Evolutionary conservation across 2,888 invertebrate genomes (phyloP).

Genomic region (Xanthorhoe spadicearia): DNA sequence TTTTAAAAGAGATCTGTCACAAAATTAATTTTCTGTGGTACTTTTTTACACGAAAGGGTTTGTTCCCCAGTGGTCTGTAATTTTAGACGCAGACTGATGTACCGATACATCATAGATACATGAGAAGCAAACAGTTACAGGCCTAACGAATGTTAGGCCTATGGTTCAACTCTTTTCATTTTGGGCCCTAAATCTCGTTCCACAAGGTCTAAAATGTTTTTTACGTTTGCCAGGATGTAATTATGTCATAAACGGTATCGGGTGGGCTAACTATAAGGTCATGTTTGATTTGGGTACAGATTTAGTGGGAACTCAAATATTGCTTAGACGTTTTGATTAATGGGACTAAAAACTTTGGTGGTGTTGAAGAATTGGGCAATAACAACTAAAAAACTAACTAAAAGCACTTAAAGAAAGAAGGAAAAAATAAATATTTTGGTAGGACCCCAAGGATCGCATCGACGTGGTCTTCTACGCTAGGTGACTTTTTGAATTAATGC

Average conservation of each 20-base stretch:
- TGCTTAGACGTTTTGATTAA: constrained; percentile 4
- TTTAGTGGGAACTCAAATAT: constrained; percentile 50
- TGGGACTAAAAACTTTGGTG: not conserved
- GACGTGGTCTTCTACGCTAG: no score
- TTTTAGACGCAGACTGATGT: constrained; percentile 57
- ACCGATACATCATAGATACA: constrained; percentile 69
- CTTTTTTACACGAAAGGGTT: constrained; percentile 44
- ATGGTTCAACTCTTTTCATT: constrained; percentile 21
- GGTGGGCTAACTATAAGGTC: constrained; percentile 54
- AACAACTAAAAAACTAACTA: no score
- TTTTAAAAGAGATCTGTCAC: not conserved
- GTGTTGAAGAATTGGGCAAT: not conserved
- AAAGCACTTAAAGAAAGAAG: no score
- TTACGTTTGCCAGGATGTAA: constrained; percentile 58
- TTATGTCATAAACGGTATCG: constrained; percentile 61
- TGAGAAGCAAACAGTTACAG: constrained; percentile 61
- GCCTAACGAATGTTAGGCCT: constrained; percentile 48
- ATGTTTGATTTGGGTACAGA: constrained; percentile 67
- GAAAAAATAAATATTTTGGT: no score
- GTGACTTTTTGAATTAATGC: no score
- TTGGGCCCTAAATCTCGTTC: constrained; percentile 5
- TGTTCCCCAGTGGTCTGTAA: constrained; percentile 45
- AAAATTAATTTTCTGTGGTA: not conserved
- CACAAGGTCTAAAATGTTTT: constrained; percentile 26
- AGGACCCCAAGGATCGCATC: no score